These are phyloP conservation scores for Epistrophella euchroma DNA, from an alignment of 2,888 invertebrate genomes.

Conservation along the genomic window DNA sequence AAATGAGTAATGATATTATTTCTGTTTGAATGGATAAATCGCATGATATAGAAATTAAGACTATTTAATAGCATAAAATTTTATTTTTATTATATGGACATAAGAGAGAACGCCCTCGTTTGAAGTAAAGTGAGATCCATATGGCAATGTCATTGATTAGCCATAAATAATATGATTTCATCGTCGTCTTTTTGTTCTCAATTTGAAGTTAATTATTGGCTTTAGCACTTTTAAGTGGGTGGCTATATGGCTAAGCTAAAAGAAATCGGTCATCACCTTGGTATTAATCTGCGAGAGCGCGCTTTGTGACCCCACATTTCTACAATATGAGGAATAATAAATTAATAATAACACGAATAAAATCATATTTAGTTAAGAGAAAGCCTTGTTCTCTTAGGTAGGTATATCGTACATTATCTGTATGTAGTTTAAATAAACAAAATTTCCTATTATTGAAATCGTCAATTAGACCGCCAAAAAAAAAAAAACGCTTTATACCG, in stretches of 20 bases:
- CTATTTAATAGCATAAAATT: slow-evolving; percentile 1
- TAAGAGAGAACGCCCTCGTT: slow-evolving; percentile 7
- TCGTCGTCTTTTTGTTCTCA: background rate
- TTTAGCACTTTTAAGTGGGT: slow-evolving; percentile 25
- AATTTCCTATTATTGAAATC: background rate
- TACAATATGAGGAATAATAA: background rate
- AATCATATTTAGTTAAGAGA: background rate
- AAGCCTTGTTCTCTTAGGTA: background rate
- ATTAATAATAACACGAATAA: no score
- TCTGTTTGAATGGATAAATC: slow-evolving; percentile 41
- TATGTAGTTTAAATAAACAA: background rate
- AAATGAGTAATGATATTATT: slow-evolving; percentile 47
- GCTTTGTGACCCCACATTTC: background rate
- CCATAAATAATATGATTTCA: slow-evolving; percentile 35
- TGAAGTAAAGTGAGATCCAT: slow-evolving; percentile 20
- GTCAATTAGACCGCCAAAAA: background rate
- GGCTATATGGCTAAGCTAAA: background rate
- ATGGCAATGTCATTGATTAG: slow-evolving; percentile 26
- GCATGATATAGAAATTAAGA: slow-evolving; percentile 37
- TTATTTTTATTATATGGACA: background rate
- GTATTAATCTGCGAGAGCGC: slow-evolving; percentile 5
- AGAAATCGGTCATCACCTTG: slow-evolving; percentile 33
- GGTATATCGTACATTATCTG: background rate
- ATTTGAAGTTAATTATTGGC: slow-evolving; percentile 2
- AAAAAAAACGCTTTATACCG: no score